phyloP scores from a whole-genome alignment of 2,797 vertebrate genomes.

The Melanotaenia maccullochi region DNA sequence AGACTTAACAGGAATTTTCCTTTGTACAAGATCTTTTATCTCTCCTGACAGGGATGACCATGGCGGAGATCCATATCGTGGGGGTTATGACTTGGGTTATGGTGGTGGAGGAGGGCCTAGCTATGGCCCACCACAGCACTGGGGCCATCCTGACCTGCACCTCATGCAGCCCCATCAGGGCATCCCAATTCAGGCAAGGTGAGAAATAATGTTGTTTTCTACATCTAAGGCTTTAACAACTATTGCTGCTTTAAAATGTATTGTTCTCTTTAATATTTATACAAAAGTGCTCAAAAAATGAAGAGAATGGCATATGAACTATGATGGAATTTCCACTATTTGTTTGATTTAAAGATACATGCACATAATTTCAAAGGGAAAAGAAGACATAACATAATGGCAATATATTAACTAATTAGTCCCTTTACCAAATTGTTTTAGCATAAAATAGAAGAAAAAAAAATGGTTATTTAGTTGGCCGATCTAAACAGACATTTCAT shows the following conservation, averaged over 20 bases:
- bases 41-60: slow-evolving; percentile 90
- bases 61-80: slow-evolving; percentile 91
- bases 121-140: slow-evolving; percentile 93
- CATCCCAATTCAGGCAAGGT: slow-evolving; percentile 95
- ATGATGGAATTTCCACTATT: background rate
- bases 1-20: background rate
- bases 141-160: slow-evolving; percentile 93
- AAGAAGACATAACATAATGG: background rate
- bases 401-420: background rate
- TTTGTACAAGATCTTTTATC: background rate
- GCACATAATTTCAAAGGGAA: background rate
- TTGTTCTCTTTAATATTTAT: background rate
- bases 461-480: background rate
- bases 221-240: background rate
- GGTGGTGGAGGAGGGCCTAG: slow-evolving; percentile 89
- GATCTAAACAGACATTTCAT: background rate
- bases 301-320: background rate
- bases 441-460: background rate
- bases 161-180: slow-evolving; percentile 93
- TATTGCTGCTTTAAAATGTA: background rate
- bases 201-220: slow-evolving; percentile 49
- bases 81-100: slow-evolving; percentile 92
- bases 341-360: background rate
- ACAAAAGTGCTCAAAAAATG: background rate
- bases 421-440: background rate